Evolutionary conservation across 1,140 invertebrate species (phyloP).

Genomic region (Tigriopus japonicus): DNA sequence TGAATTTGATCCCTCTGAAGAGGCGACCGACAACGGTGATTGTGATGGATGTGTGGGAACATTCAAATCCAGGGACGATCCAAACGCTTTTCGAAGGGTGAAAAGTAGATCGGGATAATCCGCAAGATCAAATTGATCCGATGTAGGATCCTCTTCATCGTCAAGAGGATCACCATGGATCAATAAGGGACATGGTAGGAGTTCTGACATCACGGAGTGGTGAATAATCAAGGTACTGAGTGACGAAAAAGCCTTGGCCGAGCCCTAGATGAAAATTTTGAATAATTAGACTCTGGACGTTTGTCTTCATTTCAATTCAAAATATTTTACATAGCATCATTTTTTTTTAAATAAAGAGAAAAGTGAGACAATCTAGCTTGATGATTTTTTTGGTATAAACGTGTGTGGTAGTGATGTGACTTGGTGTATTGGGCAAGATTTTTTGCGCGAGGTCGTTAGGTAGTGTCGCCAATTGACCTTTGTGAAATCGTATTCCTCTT

Average conservation of each 20-base stretch:
- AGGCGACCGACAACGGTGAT: too few relatives aligned
- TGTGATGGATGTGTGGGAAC: too few relatives aligned
- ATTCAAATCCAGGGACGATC: too few relatives aligned
- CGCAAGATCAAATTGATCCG: not conserved
- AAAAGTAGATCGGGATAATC: slow-evolving; percentile 5
- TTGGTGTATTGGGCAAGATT: too few relatives aligned
- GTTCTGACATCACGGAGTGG: slow-evolving; percentile 84
- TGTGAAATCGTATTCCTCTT: too few relatives aligned
- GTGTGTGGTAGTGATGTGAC: too few relatives aligned
- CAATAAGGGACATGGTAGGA: slow-evolving; percentile 74
- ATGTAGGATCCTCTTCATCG: not conserved
- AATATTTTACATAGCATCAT: not conserved
- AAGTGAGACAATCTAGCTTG: not conserved
- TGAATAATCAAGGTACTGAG: slow-evolving; percentile 76
- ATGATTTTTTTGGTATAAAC: not conserved
- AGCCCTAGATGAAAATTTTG: slow-evolving; percentile 45
- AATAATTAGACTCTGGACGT: too few relatives aligned
- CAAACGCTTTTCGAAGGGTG: not conserved
- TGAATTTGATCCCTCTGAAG: too few relatives aligned
- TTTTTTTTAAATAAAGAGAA: not conserved
- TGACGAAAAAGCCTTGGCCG: slow-evolving; percentile 85
- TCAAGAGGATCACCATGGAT: slow-evolving; percentile 23
- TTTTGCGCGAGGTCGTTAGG: too few relatives aligned
- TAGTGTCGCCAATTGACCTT: too few relatives aligned
- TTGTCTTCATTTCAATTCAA: not conserved